Evolutionary conservation across 2,113 vertebrate genomes (phyloP), one percentile per base, ranked within the genome.

Genomic region (Vidua chalybeata): DNA sequence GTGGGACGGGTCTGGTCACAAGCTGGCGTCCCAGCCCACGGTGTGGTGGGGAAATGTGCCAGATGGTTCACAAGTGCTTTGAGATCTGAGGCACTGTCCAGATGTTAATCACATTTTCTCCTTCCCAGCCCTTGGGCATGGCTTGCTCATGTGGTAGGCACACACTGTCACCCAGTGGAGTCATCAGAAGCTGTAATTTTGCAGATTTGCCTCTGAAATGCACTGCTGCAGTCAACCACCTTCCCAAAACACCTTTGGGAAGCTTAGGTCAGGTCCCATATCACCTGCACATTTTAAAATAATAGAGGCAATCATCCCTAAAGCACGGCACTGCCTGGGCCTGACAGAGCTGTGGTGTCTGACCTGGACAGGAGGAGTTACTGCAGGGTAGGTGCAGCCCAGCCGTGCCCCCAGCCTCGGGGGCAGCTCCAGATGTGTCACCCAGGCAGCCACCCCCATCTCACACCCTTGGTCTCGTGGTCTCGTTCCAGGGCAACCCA

Each of bases 401-500:
- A 56, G 9, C 6, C 39, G 18, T 39, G 5, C 10, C 1, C 37
- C 13, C 68, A 89, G 3, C 22, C 31, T 16, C 39, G 71, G 39
- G 39, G 52, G 62, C 72, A 72, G 27, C 51, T 54, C 18, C 66
- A 27, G 26, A 35, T 39, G 77, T 27, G 41, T 67, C 51, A 22
- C 2, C 46, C 28, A 45, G 37, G 20, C 33, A 79, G 80, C 58
- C n/a, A 1, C 37, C 56, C 66, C 67, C 24, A 4, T 80, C 94
- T 98, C 81, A 98, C 13, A 1, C 23, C 35, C 86, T 72, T 86
- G 85, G 48, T 97, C 82, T 98, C 73, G 1, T 98, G 85, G 48
- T 97, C 82, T 98, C 73, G 1, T 98, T 98, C 14, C 97, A 99
- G 99, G 99, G 99, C 94, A 99, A 98, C 64, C 98, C 99, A 8